Evolutionary conservation across 2,888 invertebrate genomes (phyloP).

Genomic region (Anoplius nigerrimus): DNA sequence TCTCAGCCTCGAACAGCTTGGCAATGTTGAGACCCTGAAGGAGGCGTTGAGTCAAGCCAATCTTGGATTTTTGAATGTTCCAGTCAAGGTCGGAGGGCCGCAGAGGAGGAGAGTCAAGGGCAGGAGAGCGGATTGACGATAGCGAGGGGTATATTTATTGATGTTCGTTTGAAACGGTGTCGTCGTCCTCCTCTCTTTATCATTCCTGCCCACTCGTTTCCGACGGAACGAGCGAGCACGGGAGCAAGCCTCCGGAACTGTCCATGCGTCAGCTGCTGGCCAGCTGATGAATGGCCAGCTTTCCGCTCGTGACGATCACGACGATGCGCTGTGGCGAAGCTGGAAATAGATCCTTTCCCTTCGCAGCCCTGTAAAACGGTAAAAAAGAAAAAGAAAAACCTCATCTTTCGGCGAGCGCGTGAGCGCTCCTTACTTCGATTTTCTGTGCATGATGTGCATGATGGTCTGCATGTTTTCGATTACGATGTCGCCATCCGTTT

Average conservation of each 20-base stretch:
- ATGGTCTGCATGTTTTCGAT: no score
- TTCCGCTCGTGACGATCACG: constrained; percentile 4
- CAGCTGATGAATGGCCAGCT: constrained; percentile 55
- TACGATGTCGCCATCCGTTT: no score
- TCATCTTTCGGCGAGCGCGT: no score
- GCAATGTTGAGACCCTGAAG: constrained; percentile 57
- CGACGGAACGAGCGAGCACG: constrained; percentile 21
- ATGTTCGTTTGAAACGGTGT: no score
- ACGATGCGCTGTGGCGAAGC: no score
- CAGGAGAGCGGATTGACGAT: constrained; percentile 42
- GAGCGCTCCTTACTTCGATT: no score
- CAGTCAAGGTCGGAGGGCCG: constrained; percentile 41
- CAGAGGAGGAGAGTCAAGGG: constrained; percentile 46
- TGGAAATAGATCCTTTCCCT: no score
- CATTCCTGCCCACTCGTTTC: not conserved
- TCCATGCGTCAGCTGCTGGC: constrained; percentile 56
- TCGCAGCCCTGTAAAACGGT: no score
- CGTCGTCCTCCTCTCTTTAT: not conserved
- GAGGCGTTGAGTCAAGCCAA: constrained; percentile 58
- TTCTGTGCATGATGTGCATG: no score
- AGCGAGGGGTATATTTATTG: constrained; percentile 21
- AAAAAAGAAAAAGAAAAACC: no score
- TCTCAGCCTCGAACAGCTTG: constrained; percentile 56
- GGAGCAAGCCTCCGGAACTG: constrained; percentile 24
- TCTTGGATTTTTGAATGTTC: constrained; percentile 65